phyloP scores from a whole-genome alignment of 2,888 invertebrate species.

The Metallyticus violacea region DNA sequence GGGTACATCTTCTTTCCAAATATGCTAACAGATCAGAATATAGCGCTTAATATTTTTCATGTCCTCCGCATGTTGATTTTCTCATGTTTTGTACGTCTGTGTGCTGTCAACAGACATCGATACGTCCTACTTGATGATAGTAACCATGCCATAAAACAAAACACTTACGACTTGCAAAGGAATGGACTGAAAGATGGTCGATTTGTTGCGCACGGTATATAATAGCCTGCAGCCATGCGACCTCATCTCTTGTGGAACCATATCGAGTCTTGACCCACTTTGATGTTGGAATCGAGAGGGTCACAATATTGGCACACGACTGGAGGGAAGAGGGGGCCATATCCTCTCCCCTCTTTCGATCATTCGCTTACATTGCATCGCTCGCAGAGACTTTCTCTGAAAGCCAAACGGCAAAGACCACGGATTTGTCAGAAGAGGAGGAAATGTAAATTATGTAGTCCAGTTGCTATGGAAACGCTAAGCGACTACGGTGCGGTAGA shows the following conservation, averaged over 20 bases:
- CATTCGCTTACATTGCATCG: too few relatives aligned
- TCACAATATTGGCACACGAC: neutral
- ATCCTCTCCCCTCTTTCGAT: neutral
- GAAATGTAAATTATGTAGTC: neutral
- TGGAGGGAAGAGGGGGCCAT: neutral
- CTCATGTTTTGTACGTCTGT: too few relatives aligned
- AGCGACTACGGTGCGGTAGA: too few relatives aligned
- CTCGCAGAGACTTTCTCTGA: neutral
- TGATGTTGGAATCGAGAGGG: neutral
- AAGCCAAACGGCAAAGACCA: neutral
- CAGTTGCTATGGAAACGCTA: neutral
- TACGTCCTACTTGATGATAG: too few relatives aligned
- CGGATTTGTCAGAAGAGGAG: neutral
- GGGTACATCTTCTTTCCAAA: too few relatives aligned
- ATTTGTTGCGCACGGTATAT: neutral
- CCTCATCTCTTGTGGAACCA: neutral
- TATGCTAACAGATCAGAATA: too few relatives aligned
- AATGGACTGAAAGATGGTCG: too few relatives aligned
- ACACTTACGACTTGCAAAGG: too few relatives aligned
- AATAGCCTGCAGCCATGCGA: neutral
- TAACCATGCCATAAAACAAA: too few relatives aligned
- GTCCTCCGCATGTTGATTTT: too few relatives aligned
- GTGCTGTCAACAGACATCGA: too few relatives aligned
- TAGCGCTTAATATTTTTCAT: too few relatives aligned
- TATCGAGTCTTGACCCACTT: neutral